Percentiles rank a stretch among this genome's conserved stretches.
Conservation (phyloP, 2,113 vertebrate genomes). For the Nothocercus nigrocapillus region DNA sequence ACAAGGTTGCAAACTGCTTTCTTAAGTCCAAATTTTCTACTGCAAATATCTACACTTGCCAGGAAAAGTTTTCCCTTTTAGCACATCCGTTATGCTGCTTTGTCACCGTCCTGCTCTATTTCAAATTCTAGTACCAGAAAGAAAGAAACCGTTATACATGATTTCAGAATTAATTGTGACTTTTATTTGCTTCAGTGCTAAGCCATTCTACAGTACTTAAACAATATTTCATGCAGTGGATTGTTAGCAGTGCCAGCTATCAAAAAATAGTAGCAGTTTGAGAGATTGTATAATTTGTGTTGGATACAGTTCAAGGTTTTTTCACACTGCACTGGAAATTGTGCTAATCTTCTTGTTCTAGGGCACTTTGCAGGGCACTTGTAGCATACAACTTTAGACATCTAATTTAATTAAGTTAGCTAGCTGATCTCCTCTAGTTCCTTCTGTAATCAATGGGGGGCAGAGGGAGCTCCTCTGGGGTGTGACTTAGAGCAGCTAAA, state of each 20-base stretch:
- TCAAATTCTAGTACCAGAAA: background rate
- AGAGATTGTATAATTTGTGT: background rate
- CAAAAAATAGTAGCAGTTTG: background rate
- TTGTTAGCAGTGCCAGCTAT: background rate
- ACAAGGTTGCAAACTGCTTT: background rate
- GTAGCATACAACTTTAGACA: background rate
- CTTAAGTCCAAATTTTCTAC: conserved; percentile 35
- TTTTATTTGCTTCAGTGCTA: background rate
- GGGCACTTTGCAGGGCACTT: background rate
- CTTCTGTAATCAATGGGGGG: background rate
- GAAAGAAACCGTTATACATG: background rate
- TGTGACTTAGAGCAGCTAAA: background rate
- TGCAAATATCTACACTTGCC: conserved; percentile 35
- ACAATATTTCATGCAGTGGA: background rate
- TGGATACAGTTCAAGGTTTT: background rate
- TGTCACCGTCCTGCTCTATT: background rate
- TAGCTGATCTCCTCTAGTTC: background rate
- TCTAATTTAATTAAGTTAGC: background rate
- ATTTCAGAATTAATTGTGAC: background rate
- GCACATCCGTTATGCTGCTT: background rate
- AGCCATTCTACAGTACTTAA: background rate
- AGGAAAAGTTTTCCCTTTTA: background rate
- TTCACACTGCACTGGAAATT: background rate
- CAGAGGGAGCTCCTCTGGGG: background rate
- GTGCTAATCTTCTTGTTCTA: background rate